Evolutionary conservation across 2,797 vertebrate genomes (phyloP), one percentile per base, ranked within the genome.

Genomic region (Microcaecilia unicolor): DNA sequence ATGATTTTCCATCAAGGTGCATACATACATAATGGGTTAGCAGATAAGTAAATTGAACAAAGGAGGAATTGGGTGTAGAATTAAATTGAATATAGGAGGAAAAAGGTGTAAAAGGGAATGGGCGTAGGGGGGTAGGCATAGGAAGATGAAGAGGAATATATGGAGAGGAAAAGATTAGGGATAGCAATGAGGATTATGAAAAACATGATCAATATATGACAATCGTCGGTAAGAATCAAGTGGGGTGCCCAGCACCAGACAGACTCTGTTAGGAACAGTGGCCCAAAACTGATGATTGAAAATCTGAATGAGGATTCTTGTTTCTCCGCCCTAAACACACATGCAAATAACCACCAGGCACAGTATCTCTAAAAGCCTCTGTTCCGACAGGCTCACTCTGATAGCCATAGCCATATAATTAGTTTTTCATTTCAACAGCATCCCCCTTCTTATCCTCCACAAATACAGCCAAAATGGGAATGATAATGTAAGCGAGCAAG

Each of bases 381-480:
- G 28, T 39, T 48, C 12, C 14, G 20, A 39, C 9, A 32, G 37
- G 24, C 6, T 18, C 51, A 21, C 7, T 10, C 19, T 36, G 24
- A 29, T 41, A 37, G 49, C 36, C 28, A 24, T 40, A 50, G 22
- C 48, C 42, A 21, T 31, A 30, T 34, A 58, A 41, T 17, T 10
- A 41, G 18, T 20, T 25, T 61, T 51, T 44, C 34, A 24, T 44
- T 49, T 54, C 53, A 60, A 55, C 41, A 41, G 16, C 33, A 48
- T 52, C 37, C 34, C n/a, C 16, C 4, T 0, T 16, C 22, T 59
- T 61, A 35, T 47, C 51, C 40, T 58, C 63, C 63, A 39, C 64
- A 34, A n/a, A n/a, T n/a, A n/a, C 22, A 20, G 23, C n/a, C 9
- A 45, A 33, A 68, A 58, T 34, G 9, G 35, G 70, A 72, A 38